Evolutionary conservation across 1,140 invertebrate genomes (phyloP), one percentile per base, ranked within the genome.

Genomic region (Triops longicaudatus): DNA sequence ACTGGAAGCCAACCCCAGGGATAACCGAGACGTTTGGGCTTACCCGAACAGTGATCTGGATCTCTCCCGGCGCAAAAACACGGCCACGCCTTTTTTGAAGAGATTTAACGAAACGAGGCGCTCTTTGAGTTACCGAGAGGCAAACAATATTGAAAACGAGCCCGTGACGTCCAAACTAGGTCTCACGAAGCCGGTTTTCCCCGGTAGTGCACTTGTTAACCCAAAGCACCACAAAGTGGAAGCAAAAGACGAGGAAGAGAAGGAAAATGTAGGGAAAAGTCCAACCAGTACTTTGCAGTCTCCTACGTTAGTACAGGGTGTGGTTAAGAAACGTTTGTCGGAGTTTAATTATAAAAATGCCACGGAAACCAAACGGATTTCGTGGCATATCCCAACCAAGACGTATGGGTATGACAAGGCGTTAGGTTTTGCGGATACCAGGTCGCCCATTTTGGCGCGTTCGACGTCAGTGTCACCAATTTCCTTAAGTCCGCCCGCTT

Each of bases 391-490:
- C n/a, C 42, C 74, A 42, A 28, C 31, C 74, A 75, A 63, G 14
- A 75, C 42, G 26, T 75, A 75, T 42, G 74, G 74, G 44, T 75
- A 75, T 28, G 76, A 77, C 41, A 77, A 42, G 26, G 71, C 76
- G 14, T 26, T 73, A 28, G 71, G 31, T 42, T 73, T 73, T n/a
- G 71, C 44, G 26, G 37, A 5, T 27, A 17, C 73, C 31, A 12
- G 12, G 2, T 14, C 75, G 27, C 11, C 78, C 74, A 31, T 77
- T 28, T 26, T 43, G 76, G 78, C 76, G 37, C 26, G 72, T 37
- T 63, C 75, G 22, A 26, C 78, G 26, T 26, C 73, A 26, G 74
- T 63, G 31, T 37, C 28, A 28, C 37, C 72, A 42, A 42, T 76
- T 50, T 27, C 75, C 28, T 22, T 72, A 75, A 71, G 31, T 42